phyloP scores from a whole-genome alignment of 23 tunicate species.

The Phallusia fumigata region DNA sequence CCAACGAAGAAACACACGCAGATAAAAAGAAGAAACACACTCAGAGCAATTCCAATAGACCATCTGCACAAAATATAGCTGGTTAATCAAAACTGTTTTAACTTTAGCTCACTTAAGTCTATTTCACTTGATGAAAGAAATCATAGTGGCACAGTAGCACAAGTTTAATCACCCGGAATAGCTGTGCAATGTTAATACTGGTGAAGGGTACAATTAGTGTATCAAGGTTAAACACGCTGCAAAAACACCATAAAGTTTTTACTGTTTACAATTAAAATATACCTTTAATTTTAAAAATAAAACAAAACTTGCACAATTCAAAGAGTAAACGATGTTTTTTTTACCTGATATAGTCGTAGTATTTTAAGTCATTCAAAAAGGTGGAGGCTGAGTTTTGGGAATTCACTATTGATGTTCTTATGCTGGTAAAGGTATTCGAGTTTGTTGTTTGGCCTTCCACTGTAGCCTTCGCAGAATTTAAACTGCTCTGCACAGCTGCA shows the following conservation, averaged over 20 bases:
- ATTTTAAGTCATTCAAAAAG: neutral
- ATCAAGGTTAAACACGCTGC: too few relatives aligned
- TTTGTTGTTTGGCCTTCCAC: neutral
- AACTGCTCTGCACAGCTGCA: neutral
- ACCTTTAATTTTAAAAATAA: neutral
- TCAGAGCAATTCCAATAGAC: constrained; percentile 31
- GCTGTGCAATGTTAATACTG: too few relatives aligned
- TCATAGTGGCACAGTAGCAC: neutral
- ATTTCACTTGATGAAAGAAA: neutral
- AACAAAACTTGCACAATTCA: neutral
- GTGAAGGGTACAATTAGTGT: too few relatives aligned
- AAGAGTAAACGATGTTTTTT: too few relatives aligned
- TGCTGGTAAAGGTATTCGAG: neutral
- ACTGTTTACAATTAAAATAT: neutral
- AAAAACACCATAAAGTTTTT: too few relatives aligned
- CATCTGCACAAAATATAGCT: constrained; percentile 10
- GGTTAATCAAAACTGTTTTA: too few relatives aligned
- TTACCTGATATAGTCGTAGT: neutral
- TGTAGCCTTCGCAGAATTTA: neutral
- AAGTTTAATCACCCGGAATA: too few relatives aligned
- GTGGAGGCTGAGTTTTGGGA: neutral
- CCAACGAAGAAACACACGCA: constrained; percentile 27
- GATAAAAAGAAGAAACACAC: constrained; percentile 25
- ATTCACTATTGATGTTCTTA: neutral
- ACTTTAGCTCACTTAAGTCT: neutral